Evolutionary conservation across 2,113 vertebrate species (phyloP).

Genomic region (Oncorhynchus gorbuscha): DNA sequence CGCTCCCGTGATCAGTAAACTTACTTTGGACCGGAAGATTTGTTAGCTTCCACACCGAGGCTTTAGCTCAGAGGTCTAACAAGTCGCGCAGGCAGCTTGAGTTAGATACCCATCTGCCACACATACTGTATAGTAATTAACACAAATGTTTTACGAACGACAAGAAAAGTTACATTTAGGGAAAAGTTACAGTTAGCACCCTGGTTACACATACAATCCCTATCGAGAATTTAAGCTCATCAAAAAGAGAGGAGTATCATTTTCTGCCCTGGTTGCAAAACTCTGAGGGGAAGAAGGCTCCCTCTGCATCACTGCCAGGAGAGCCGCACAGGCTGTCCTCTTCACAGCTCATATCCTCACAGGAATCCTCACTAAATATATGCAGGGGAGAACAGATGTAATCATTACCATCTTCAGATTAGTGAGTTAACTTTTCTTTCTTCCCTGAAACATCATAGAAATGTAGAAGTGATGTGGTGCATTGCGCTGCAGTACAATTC

Average conservation of each 20-base stretch:
- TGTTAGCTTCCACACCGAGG: too few species aligned
- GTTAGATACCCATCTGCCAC: too few species aligned
- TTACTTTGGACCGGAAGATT: too few species aligned
- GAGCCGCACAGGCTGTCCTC: slow-evolving; percentile 88
- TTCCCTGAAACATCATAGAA: background rate
- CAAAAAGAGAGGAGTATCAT: slow-evolving; percentile 16
- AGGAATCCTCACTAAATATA: slow-evolving; percentile 84
- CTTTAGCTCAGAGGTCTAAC: too few species aligned
- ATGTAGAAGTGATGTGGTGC: too few species aligned
- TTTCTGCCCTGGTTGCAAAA: slow-evolving; percentile 57
- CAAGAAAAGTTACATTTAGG: slow-evolving; percentile 17
- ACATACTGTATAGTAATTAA: too few species aligned
- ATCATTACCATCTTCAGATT: background rate
- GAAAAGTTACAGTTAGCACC: background rate
- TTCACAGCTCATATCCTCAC: slow-evolving; percentile 88
- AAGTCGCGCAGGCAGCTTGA: too few species aligned
- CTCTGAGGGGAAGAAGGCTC: slow-evolving; percentile 83
- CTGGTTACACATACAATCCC: background rate
- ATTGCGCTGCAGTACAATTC: too few species aligned
- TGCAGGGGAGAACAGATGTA: background rate
- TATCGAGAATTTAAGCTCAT: background rate
- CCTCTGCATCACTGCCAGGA: slow-evolving; percentile 80
- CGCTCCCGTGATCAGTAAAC: too few species aligned
- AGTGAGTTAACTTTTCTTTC: background rate
- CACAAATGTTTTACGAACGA: background rate